Conservation (phyloP, 2,113 vertebrate genomes). For the Hippolais icterina region DNA sequence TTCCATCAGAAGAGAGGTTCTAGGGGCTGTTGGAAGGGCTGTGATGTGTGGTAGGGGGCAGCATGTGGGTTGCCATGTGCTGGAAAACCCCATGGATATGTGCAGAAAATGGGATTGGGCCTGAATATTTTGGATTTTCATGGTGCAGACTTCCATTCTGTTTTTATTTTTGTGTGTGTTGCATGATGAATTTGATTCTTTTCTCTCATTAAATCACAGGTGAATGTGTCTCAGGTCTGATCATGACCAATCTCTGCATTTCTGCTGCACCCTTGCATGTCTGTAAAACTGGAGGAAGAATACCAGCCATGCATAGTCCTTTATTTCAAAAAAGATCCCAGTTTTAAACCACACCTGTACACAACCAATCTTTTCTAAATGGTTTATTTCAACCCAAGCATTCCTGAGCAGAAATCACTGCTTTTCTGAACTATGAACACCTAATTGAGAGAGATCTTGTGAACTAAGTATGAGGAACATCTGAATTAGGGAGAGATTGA, state of each 20-base stretch:
- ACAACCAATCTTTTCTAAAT: background rate
- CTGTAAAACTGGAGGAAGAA: background rate
- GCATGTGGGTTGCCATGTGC: accelerated
- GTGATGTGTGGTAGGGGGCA: background rate
- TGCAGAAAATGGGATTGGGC: background rate
- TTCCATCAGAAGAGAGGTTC: background rate
- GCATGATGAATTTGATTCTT: background rate
- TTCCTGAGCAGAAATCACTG: background rate
- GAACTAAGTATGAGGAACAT: background rate
- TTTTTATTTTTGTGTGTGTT: background rate
- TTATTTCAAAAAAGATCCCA: background rate
- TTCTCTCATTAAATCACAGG: background rate
- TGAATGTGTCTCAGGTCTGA: background rate
- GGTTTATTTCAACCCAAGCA: background rate
- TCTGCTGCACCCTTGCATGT: background rate
- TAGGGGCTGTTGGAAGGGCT: background rate
- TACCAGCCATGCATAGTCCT: background rate
- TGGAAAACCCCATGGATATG: background rate
- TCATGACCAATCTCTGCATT: background rate
- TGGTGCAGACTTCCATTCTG: background rate
- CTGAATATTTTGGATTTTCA: background rate
- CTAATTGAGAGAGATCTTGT: accelerated
- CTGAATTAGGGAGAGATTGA: background rate
- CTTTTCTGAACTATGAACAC: background rate
- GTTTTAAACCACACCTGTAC: background rate